phyloP scores from a whole-genome alignment of 2,888 invertebrate species.

The Eupithecia subumbrata region DNA sequence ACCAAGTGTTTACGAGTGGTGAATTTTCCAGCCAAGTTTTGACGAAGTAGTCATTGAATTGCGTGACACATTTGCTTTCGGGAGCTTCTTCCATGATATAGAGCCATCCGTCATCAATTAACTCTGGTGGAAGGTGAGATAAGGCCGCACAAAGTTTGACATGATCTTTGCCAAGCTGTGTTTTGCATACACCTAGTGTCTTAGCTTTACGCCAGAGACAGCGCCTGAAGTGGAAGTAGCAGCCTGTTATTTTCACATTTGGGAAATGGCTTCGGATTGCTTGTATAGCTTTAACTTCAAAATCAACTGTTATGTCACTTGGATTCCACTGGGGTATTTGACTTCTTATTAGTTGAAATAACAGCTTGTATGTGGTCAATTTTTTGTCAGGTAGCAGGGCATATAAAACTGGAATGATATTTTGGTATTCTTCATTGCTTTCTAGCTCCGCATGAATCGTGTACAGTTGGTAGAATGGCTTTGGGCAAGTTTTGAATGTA shows the following conservation, averaged over 20 bases:
- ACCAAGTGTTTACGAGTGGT: constrained; percentile 17
- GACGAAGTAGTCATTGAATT: constrained; percentile 26
- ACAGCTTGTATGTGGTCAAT: neutral
- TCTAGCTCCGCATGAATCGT: no score
- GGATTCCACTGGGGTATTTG: neutral
- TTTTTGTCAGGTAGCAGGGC: no score
- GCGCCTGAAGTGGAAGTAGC: neutral
- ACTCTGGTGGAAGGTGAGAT: neutral
- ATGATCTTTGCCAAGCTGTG: constrained; percentile 20
- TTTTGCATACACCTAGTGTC: constrained; percentile 23
- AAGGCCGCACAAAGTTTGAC: constrained; percentile 27
- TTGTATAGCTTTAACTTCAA: neutral
- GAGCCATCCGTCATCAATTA: constrained; percentile 23
- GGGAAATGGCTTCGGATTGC: neutral
- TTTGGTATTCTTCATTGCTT: no score
- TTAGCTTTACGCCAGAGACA: constrained; percentile 21
- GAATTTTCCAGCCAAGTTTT: constrained; percentile 25
- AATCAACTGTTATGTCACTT: neutral
- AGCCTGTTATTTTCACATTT: neutral
- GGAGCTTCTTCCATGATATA: neutral
- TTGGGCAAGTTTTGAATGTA: no score
- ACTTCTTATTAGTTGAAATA: neutral
- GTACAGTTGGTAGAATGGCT: no score
- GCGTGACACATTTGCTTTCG: constrained; percentile 12
- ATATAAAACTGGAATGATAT: no score